Evolutionary conservation across 2,797 vertebrate species (phyloP).

Genomic region (Capromys pilorides): DNA sequence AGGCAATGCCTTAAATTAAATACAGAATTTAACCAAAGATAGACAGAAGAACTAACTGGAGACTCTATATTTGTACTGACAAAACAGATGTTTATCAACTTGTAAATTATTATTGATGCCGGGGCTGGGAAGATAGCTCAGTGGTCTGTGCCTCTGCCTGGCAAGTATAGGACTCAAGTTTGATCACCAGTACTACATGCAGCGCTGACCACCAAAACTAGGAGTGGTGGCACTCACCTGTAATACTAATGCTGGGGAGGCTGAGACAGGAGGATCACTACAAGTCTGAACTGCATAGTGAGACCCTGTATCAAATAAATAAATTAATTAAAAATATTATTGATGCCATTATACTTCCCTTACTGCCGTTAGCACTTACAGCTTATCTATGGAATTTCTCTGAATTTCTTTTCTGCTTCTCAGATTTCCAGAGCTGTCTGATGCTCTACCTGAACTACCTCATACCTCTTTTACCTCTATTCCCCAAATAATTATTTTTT

Average conservation of each 20-base stretch:
- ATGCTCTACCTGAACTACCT: background rate
- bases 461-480: background rate
- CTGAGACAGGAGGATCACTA: no score
- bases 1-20: slow-evolving; percentile 14
- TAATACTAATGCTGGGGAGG: no score
- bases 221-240: no score
- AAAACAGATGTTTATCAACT: background rate
- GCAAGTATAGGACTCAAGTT: no score
- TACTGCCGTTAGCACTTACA: background rate
- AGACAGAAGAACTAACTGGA: background rate
- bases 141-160: no score
- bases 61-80: background rate
- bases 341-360: background rate
- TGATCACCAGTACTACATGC: no score
- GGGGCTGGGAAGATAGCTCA: no score
- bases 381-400: background rate
- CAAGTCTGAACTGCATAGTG: no score
- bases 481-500: slow-evolving; percentile 1
- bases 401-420: slow-evolving; percentile 38
- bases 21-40: background rate
- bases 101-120: background rate
- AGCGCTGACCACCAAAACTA: no score
- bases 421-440: slow-evolving; percentile 26
- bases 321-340: background rate
- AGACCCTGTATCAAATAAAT: no score